A percentile compares a stretch with the other conserved stretches of the same genome.
Evolutionary conservation across 2,888 invertebrate species (phyloP).

Genomic region (Helicoverpa assulta): DNA sequence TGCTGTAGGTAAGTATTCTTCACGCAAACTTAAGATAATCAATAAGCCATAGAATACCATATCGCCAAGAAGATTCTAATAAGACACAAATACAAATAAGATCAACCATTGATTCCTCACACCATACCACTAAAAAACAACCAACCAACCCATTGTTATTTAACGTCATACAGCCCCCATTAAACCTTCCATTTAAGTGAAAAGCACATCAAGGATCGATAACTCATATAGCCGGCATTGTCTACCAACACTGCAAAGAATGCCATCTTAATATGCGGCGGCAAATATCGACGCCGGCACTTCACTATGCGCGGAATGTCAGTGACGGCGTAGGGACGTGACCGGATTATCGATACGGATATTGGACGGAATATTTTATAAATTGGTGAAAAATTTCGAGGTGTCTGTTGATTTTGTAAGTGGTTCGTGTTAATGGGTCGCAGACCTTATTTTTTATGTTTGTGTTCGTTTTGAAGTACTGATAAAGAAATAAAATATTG

Average conservation of each 20-base stretch:
- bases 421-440: conserved; percentile 19
- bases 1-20: background rate
- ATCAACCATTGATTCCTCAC: background rate
- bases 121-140: conserved; percentile 1
- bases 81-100: too few species aligned
- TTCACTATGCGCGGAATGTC: conserved; percentile 76
- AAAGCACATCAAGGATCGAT: conserved; percentile 58
- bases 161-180: conserved; percentile 42
- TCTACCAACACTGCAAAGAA: conserved; percentile 50
- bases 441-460: background rate
- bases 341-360: conserved; percentile 69
- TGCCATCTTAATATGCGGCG: conserved; percentile 59
- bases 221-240: conserved; percentile 57
- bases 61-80: too few species aligned
- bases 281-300: conserved; percentile 58
- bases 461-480: background rate
- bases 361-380: conserved; percentile 59
- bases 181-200: conserved; percentile 48
- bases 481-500: background rate
- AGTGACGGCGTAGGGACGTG: conserved; percentile 71
- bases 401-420: conserved; percentile 50
- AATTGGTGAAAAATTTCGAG: conserved; percentile 45
- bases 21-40: too few species aligned
- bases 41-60: too few species aligned
- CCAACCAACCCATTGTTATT: conserved; percentile 12